A percentile compares a stretch with the other conserved stretches of the same genome.
These are phyloP conservation scores for Bemisia tabaci DNA, from an alignment of 1,140 invertebrate species.

Conservation along the genomic window DNA sequence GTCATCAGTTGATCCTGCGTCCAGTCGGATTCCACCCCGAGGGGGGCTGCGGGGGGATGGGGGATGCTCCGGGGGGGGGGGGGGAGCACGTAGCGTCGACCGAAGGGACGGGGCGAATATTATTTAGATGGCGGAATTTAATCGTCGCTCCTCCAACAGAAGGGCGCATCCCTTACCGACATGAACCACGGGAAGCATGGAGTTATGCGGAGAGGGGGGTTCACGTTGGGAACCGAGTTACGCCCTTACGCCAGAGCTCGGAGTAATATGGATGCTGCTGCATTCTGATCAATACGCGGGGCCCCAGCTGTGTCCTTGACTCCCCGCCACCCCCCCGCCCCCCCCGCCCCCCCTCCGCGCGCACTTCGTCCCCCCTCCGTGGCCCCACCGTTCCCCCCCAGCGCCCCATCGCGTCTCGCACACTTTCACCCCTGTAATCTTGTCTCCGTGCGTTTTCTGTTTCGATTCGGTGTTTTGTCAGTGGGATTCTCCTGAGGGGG, in stretches of 20 bases:
- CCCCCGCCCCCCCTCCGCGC: background rate
- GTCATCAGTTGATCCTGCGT: no score
- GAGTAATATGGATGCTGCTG: background rate
- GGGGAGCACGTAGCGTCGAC: background rate
- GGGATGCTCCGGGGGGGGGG: background rate
- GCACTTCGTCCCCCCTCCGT: conserved; percentile 4
- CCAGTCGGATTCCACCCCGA: background rate
- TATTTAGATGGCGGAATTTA: background rate
- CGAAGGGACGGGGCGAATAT: background rate
- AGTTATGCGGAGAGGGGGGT: no score
- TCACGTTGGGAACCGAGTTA: no score
- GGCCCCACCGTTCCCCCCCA: background rate
- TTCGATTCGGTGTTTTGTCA: conserved; percentile 5
- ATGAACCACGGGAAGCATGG: no score
- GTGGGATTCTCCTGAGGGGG: background rate
- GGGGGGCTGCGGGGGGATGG: no score
- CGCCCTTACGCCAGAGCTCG: no score
- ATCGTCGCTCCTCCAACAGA: no score
- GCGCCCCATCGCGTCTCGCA: conserved; percentile 2
- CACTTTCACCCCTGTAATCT: background rate
- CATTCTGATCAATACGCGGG: background rate
- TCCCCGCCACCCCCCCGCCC: conserved; percentile 1
- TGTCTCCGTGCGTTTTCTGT: background rate
- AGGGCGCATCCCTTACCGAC: no score
- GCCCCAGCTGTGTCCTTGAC: conserved; percentile 7